Evolutionary conservation across 2,888 invertebrate genomes (phyloP).

Genomic region (Chirona hameri): DNA sequence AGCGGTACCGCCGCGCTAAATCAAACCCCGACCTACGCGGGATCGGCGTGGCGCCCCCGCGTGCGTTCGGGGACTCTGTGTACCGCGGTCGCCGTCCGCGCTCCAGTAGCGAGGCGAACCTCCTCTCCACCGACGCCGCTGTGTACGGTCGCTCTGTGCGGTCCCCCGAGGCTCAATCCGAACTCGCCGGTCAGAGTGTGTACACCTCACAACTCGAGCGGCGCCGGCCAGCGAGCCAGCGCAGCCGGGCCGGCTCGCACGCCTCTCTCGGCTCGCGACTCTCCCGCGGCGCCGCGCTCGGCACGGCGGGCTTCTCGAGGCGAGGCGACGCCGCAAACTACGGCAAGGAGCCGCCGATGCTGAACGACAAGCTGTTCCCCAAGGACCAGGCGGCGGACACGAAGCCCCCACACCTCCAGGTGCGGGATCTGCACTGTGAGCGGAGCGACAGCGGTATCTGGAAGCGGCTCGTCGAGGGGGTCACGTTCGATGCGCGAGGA

Average conservation of each 20-base stretch:
- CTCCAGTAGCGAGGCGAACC: conserved; percentile 75
- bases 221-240: conserved; percentile 36
- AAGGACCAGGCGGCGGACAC: conserved; percentile 40
- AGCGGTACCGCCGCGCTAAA: conserved; percentile 40
- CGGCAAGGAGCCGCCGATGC: conserved; percentile 42
- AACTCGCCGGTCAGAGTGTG: conserved; percentile 32
- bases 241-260: conserved; percentile 36
- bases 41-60: conserved; percentile 41
- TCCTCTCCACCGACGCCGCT: conserved; percentile 57
- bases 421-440: conserved; percentile 62
- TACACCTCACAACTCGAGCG: conserved; percentile 33
- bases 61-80: conserved; percentile 33
- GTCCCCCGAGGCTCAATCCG: conserved; percentile 38
- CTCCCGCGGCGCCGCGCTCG: conserved; percentile 35
- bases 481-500: conserved; percentile 83
- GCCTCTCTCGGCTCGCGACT: conserved; percentile 37
- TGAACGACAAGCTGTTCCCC: conserved; percentile 45
- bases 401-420: conserved; percentile 52
- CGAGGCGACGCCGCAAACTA: conserved; percentile 39
- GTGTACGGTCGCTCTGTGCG: conserved; percentile 35
- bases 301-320: conserved; percentile 31
- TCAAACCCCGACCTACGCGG: conserved; percentile 43
- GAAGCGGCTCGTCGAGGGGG: conserved; percentile 60
- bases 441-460: conserved; percentile 52
- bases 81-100: conserved; percentile 41